Conservation (phyloP, 2,888 invertebrate species). For the Allolobophora icterica region DNA sequence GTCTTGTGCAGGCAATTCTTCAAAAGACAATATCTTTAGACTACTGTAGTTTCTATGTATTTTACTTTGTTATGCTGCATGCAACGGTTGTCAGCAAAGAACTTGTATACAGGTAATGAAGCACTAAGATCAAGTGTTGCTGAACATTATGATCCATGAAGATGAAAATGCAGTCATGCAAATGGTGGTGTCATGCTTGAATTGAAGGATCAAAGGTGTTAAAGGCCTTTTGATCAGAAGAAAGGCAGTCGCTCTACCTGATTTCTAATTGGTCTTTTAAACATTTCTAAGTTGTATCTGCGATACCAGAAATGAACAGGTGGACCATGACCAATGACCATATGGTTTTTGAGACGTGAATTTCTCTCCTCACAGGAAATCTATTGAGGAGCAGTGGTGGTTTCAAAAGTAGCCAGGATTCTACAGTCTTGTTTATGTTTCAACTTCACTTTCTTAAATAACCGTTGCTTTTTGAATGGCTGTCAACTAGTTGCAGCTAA, state of each 20-base stretch:
- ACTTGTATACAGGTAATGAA: background rate
- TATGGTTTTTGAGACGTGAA: background rate
- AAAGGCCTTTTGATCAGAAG: background rate
- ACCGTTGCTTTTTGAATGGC: background rate
- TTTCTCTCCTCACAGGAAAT: background rate
- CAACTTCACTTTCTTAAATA: slow-evolving; percentile 2
- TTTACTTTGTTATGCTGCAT: background rate
- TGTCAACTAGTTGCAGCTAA: background rate
- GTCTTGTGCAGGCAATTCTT: background rate
- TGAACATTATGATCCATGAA: background rate
- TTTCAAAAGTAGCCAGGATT: background rate
- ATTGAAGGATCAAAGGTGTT: background rate
- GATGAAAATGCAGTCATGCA: background rate
- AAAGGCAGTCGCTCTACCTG: background rate
- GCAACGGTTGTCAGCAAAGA: background rate
- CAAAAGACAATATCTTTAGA: background rate
- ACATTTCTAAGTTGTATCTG: background rate
- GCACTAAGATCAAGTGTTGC: background rate
- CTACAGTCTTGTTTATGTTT: background rate
- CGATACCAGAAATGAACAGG: background rate
- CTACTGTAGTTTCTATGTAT: background rate
- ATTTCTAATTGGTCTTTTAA: background rate
- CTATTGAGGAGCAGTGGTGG: background rate
- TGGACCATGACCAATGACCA: background rate
- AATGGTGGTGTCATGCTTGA: background rate